These are phyloP conservation scores for Montipora sp. DNA, from an alignment of 64 coral and sea anemone genomes.

Conservation along the genomic window DNA sequence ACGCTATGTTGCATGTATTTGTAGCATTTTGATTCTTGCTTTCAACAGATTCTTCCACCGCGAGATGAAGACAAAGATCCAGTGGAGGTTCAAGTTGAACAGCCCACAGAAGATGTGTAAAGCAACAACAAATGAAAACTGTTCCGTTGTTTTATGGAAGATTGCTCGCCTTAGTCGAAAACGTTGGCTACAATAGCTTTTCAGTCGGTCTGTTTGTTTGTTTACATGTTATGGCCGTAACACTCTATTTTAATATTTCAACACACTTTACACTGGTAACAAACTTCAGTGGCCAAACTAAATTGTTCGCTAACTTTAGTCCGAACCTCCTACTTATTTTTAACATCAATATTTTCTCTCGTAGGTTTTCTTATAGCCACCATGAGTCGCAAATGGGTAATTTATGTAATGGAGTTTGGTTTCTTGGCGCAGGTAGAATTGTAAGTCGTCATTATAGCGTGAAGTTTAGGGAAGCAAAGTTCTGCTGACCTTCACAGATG, in stretches of 20 bases:
- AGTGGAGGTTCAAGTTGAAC: conserved; percentile 88
- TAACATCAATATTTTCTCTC: neutral
- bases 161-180: neutral
- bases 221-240: neutral
- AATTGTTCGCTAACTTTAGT: neutral
- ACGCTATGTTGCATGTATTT: neutral
- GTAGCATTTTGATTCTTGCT: neutral
- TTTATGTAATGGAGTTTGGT: neutral
- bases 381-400: neutral
- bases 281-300: neutral
- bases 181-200: neutral
- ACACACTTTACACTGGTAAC: neutral
- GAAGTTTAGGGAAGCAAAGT: too few species aligned
- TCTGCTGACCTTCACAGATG: too few species aligned
- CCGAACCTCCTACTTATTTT: neutral
- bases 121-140: neutral
- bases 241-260: neutral
- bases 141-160: neutral
- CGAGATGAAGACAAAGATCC: conserved; percentile 95
- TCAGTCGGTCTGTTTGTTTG: neutral
- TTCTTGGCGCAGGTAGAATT: too few species aligned
- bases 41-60: conserved; percentile 80
- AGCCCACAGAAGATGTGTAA: conserved; percentile 78
- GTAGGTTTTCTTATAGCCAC: neutral
- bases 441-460: too few species aligned